Evolutionary conservation across 2,797 vertebrate genomes (phyloP), one percentile per base, ranked within the genome.

Genomic region (Rhincodon typus): DNA sequence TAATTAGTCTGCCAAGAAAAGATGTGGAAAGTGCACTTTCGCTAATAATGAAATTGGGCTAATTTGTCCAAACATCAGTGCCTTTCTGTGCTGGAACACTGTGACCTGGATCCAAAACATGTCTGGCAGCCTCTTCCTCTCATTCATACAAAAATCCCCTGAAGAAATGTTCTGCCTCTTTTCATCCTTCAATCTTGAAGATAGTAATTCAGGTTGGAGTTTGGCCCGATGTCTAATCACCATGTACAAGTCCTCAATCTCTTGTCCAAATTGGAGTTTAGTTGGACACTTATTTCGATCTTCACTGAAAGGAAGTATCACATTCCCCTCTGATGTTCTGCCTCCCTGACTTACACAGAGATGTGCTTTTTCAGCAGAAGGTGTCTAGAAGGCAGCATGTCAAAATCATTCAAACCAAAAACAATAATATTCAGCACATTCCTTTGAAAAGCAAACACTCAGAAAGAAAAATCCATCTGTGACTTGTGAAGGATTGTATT

Each of bases 1-100:
- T 96, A 96, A 94, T 96, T 97, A 97, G 96, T 95, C 66, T 19
- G 0, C 53, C 25, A 95, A 38, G 74, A 69, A 87, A 87, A 86
- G 79, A 12, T 23, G 67, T 12, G n/a, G 77, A 86, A 95, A 50
- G 53, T 77, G 46, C 46, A 95, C 77, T 74, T 74, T 67, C n/a
- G 19, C n/a, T 62, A 79, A 95, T 70, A 87, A 86, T 46, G 23
- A 95, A 95, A 84, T 42, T 27, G 66, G 66, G 69, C 50, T 77
- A 50, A 77, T 95, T 53, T 95, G 69, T 53, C 69, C 70, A 53
- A 77, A 95, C 94, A 72, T 34, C 46, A 77, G 25, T 53, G 27
- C 46, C 15, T n/a, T 17, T 74, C 94, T 7, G 15, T n/a, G 38
- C 5, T 34, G 70, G 10, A n/a, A 53, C 94, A 53, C 21, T 34